These are phyloP conservation scores for Anodontia alba DNA, from an alignment of 2,888 invertebrate genomes.

Conservation along the genomic window DNA sequence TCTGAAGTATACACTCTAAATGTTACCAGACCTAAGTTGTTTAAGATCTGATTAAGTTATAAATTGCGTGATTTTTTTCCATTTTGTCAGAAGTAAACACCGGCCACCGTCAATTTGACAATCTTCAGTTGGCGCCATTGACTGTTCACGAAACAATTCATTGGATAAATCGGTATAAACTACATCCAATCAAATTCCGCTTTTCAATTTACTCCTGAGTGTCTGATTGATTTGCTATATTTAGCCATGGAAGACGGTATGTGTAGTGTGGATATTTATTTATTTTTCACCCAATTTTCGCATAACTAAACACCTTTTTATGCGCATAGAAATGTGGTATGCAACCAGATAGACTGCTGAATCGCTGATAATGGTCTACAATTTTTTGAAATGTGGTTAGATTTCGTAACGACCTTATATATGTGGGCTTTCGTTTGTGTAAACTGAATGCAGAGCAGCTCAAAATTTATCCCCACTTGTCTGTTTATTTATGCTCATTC, in stretches of 20 bases:
- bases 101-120: not conserved
- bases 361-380: not conserved
- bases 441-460: not conserved
- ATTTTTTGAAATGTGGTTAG: not conserved
- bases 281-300: not conserved
- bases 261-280: conserved; percentile 60
- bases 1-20: no score
- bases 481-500: not conserved
- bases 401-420: not conserved
- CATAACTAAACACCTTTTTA: not conserved
- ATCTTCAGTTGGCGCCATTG: conserved; percentile 71
- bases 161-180: not conserved
- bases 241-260: conserved; percentile 76
- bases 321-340: not conserved
- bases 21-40: no score
- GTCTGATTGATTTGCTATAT: conserved; percentile 75
- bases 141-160: conserved; percentile 11
- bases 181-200: conserved; percentile 61
- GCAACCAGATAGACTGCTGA: not conserved
- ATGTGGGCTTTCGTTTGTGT: not conserved
- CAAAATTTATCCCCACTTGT: not conserved
- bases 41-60: no score
- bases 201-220: conserved; percentile 69
- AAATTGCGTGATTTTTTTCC: not conserved
- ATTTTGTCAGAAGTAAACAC: not conserved